phyloP scores from a whole-genome alignment of 2,797 vertebrate genomes.

The Thamnophis elegans region DNA sequence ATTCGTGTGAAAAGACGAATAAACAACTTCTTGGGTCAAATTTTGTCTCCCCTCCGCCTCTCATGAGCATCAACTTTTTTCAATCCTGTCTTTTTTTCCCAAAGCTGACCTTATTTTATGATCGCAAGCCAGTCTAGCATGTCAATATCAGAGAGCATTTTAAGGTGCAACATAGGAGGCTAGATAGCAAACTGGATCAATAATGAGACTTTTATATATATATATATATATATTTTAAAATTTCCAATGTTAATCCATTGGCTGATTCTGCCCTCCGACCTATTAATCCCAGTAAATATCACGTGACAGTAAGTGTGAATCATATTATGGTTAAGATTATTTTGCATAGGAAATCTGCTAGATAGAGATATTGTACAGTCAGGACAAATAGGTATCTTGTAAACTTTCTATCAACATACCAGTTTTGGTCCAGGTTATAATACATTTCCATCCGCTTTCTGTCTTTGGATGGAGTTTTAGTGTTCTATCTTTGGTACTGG shows the following conservation, averaged over 20 bases:
- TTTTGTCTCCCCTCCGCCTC: neutral
- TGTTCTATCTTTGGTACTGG: slow-evolving; percentile 11
- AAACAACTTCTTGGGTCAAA: neutral
- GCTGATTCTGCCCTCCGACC: neutral
- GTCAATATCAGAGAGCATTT: neutral
- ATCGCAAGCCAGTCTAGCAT: neutral
- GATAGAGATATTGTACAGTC: neutral
- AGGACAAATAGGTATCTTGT: neutral
- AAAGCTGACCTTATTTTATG: neutral
- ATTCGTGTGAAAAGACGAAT: neutral
- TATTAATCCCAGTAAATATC: neutral
- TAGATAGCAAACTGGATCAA: neutral
- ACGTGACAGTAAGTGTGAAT: neutral
- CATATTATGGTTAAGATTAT: neutral
- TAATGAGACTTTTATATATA: neutral
- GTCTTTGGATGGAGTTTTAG: slow-evolving; percentile 16
- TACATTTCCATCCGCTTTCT: neutral
- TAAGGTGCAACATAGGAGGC: neutral
- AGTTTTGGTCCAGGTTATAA: neutral
- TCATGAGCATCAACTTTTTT: neutral
- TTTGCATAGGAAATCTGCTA: neutral
- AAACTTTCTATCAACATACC: neutral
- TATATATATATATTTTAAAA: neutral
- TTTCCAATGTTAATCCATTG: neutral
- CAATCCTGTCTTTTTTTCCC: neutral